Percentiles rank a stretch among this genome's conserved stretches.
Evolutionary conservation across 2,888 invertebrate species (phyloP).

Genomic region (Eupithecia subumbrata): DNA sequence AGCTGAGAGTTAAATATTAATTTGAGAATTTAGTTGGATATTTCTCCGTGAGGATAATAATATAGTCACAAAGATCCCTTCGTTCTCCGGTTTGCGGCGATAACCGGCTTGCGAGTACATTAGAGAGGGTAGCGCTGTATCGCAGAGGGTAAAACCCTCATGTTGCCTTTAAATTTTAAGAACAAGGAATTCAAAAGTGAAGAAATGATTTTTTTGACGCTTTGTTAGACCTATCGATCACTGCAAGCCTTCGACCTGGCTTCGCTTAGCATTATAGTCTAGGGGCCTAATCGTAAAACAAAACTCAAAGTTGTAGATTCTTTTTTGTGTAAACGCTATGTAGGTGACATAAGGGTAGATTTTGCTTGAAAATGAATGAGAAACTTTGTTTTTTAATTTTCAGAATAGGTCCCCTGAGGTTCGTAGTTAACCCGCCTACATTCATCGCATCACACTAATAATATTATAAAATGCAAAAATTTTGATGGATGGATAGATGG

Average conservation of each 20-base stretch:
- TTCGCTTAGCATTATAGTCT: background rate
- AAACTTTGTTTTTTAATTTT: too few relatives aligned
- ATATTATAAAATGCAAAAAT: background rate
- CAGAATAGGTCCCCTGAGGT: background rate
- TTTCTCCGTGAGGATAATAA: slow-evolving; percentile 31
- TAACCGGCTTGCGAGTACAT: background rate
- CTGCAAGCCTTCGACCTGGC: background rate
- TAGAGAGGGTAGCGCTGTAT: background rate
- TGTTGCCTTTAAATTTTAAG: background rate
- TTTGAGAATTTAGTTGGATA: slow-evolving; percentile 61
- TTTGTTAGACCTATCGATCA: background rate
- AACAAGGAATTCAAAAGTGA: background rate
- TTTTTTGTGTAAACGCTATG: too few relatives aligned
- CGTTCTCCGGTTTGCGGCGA: background rate
- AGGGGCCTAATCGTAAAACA: too few relatives aligned
- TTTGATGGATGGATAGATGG: background rate
- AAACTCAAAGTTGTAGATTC: too few relatives aligned
- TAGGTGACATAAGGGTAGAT: too few relatives aligned
- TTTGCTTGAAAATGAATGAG: too few relatives aligned
- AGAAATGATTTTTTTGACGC: background rate
- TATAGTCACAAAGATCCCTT: slow-evolving; percentile 5
- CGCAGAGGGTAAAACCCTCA: background rate
- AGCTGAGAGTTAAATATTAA: slow-evolving; percentile 66
- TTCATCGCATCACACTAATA: background rate
- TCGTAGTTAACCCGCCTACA: background rate